Base-by-base conservation (phyloP, 2,797 vertebrate genomes). In the Myripristis jacobus region DNA sequence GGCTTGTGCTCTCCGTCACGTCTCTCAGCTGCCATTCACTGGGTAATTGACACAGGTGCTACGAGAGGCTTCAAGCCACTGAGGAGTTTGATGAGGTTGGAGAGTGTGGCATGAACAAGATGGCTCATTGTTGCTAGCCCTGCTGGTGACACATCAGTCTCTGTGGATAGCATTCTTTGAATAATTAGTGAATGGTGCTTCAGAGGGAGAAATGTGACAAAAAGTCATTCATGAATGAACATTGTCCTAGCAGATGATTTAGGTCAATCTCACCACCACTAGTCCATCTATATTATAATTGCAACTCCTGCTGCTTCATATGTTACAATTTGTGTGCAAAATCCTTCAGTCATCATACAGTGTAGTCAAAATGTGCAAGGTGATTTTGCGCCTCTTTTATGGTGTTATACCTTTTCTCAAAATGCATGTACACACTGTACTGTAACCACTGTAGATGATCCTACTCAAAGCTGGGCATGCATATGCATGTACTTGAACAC, bases 41-140 rank as follows among this genome's bases (percentile, higher is more conserved):
- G 16, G 51, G 50, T 55, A 55, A 67, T n/a, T 60, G 22, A 70
- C 41, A 27, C 25, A 53, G 46, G 27, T 61, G 62, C 29, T 71
- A 19, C 48, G 38, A 75, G 50, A 73, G 70, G 53, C 63, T 80
- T 77, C 57, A 61, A 62, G 66, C 36, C 34, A 21, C 38, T 0
- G 12, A 67, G 56, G 38, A 44, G 55, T 67, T 66, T 36, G 27
- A 66, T 53, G 67, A 24, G 44, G 59, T 64, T 64, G 27, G 41
- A 58, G 43, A 51, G 50, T 31, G 62, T 31, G 63, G 53, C 41
- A 55, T 65, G 48, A 79, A 77, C 56, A 67, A 57, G 44, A 66
- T 22, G 55, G 15, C 12, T 66, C 58, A 59, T 71, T 77, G 34
- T 63, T 15, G 27, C 71, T 60, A 0, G 0, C 21, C 56, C 13